Evolutionary conservation across 2,113 vertebrate genomes (phyloP).

Genomic region (Archocentrus centrarchus): DNA sequence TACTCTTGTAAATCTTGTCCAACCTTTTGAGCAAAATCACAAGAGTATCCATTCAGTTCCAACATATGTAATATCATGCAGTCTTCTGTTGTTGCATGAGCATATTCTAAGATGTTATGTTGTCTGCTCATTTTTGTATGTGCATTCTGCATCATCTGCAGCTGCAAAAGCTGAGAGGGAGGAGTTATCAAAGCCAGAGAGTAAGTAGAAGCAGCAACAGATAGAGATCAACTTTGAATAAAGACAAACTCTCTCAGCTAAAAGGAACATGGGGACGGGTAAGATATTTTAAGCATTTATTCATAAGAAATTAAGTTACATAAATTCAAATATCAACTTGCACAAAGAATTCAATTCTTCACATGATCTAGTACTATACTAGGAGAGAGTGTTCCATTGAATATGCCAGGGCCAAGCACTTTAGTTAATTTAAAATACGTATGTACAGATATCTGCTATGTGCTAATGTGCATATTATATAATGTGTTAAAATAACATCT

Average conservation of each 20-base stretch:
- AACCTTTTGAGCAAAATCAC: background rate
- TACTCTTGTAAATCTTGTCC: background rate
- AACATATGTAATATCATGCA: background rate
- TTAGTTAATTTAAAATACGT: too few species aligned
- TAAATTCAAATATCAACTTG: too few species aligned
- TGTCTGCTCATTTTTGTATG: background rate
- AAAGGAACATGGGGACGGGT: slow-evolving; percentile 26
- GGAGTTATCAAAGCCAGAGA: background rate
- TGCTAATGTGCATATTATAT: too few species aligned
- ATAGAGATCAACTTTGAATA: background rate
- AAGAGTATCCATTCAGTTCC: background rate
- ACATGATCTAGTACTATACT: too few species aligned
- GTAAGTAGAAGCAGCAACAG: background rate
- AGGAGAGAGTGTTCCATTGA: too few species aligned
- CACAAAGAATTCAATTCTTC: too few species aligned
- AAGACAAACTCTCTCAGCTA: background rate
- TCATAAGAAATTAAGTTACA: too few species aligned
- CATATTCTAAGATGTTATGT: background rate
- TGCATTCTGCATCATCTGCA: background rate
- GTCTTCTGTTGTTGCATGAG: background rate
- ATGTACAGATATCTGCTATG: too few species aligned
- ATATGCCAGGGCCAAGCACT: too few species aligned
- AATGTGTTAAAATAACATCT: too few species aligned
- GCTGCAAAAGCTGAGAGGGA: background rate
- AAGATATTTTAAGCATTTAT: slow-evolving; percentile 19